Percentiles rank a stretch among this genome's conserved stretches.
Evolutionary conservation across 2,888 invertebrate species (phyloP).

Genomic region (Pinctada fucata): DNA sequence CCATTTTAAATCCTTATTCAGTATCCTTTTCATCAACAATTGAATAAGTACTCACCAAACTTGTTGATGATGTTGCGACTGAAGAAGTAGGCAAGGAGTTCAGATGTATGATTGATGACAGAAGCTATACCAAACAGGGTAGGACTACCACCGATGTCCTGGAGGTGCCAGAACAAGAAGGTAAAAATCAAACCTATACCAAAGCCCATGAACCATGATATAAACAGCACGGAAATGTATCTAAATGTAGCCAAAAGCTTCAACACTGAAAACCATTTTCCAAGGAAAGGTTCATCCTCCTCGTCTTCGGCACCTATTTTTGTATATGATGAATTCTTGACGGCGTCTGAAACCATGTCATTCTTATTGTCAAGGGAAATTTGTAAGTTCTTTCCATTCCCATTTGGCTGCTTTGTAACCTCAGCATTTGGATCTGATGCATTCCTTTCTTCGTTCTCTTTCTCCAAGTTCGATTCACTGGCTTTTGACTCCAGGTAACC

Average conservation of each 20-base stretch:
- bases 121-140: constrained; percentile 98
- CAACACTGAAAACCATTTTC: constrained; percentile 92
- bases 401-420: constrained; percentile 28
- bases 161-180: constrained; percentile 98
- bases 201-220: constrained; percentile 99
- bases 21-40: neutral
- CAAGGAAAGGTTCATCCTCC: constrained; percentile 64
- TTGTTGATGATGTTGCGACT: constrained; percentile 95
- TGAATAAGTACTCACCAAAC: constrained; percentile 82
- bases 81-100: constrained; percentile 99
- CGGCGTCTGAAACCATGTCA: constrained; percentile 70
- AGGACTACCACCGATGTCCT: constrained; percentile 92
- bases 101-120: constrained; percentile 98
- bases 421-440: constrained; percentile 1
- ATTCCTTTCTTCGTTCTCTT: neutral
- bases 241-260: constrained; percentile 92
- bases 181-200: constrained; percentile 99
- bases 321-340: constrained; percentile 57
- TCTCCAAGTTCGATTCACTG: constrained; percentile 20
- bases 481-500: constrained; percentile 45
- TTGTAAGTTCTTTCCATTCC: constrained; percentile 77
- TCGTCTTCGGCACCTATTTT: constrained; percentile 45
- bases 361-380: constrained; percentile 75
- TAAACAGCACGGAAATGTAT: constrained; percentile 88
- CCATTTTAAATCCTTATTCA: neutral